A percentile compares a stretch with the other conserved stretches of the same genome.
These are phyloP conservation scores for Tarsius wallacei DNA, from an alignment of 2,797 vertebrate species.

Conservation along the genomic window DNA sequence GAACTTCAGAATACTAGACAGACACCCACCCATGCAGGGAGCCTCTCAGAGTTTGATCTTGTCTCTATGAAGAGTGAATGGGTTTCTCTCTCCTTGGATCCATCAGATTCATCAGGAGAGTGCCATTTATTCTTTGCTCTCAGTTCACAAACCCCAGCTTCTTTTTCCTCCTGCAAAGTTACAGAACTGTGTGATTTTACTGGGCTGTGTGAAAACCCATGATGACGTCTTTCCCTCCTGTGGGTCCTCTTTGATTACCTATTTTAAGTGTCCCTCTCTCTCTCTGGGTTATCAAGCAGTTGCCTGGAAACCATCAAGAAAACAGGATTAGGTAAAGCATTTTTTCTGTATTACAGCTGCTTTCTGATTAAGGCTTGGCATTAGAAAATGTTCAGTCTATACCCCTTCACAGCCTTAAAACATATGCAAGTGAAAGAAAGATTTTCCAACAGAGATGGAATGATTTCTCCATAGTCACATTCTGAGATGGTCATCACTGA, in stretches of 20 bases:
- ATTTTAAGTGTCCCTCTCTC: neutral
- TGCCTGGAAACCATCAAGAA: constrained; percentile 71
- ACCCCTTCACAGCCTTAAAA: neutral
- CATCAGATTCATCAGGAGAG: constrained; percentile 28
- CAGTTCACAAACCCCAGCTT: neutral
- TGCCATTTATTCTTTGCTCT: constrained; percentile 13
- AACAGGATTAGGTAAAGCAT: constrained; percentile 53
- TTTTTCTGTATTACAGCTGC: constrained; percentile 55
- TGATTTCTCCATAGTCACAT: neutral
- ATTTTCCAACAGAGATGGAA: neutral
- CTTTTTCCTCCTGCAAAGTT: neutral
- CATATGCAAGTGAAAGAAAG: neutral
- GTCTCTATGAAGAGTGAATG: neutral
- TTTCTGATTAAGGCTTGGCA: constrained; percentile 46
- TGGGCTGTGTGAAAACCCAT: neutral
- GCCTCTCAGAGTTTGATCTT: neutral
- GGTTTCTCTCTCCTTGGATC: neutral
- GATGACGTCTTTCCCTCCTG: neutral
- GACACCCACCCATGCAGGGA: neutral
- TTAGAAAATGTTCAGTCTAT: constrained; percentile 38
- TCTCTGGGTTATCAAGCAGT: neutral
- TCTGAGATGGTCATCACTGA: neutral
- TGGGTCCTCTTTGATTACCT: neutral
- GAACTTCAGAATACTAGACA: neutral
- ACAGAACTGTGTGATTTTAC: constrained; percentile 36